A percentile compares a stretch with the other conserved stretches of the same genome.
These are phyloP conservation scores for Lagopus leucura DNA, from an alignment of 2,113 vertebrate species.

Conservation along the genomic window DNA sequence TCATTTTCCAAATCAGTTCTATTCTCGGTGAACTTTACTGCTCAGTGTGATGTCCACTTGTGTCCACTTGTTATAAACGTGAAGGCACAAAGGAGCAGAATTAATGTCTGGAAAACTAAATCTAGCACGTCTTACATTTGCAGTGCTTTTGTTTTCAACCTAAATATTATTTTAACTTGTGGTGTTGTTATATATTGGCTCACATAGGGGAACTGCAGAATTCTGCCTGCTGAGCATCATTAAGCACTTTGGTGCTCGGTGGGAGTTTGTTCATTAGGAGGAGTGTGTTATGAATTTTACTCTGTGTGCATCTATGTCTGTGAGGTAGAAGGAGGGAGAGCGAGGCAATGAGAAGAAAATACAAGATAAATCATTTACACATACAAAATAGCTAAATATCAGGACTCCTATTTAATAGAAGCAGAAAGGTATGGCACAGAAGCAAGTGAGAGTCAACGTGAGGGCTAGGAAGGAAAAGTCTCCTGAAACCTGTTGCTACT, in stretches of 20 bases:
- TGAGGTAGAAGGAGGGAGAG: neutral
- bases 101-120: slow-evolving; percentile 17
- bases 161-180: slow-evolving; percentile 64
- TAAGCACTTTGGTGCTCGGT: slow-evolving; percentile 65
- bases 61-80: neutral
- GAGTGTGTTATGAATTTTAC: slow-evolving; percentile 58
- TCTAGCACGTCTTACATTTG: neutral
- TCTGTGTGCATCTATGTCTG: slow-evolving; percentile 41
- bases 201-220: slow-evolving; percentile 41
- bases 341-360: slow-evolving; percentile 1
- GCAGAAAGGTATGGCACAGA: neutral
- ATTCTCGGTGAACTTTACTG: neutral
- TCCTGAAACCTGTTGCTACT: slow-evolving; percentile 45
- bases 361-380: slow-evolving; percentile 8
- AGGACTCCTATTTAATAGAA: slow-evolving; percentile 3
- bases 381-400: neutral
- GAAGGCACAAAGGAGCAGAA: neutral
- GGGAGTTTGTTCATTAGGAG: slow-evolving; percentile 68
- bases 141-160: slow-evolving; percentile 49
- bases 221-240: slow-evolving; percentile 66
- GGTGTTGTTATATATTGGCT: slow-evolving; percentile 61
- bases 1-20: neutral
- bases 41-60: neutral
- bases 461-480: neutral
- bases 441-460: neutral